Conservation (phyloP, 2,888 invertebrate genomes). For the Lasius fuliginosus region DNA sequence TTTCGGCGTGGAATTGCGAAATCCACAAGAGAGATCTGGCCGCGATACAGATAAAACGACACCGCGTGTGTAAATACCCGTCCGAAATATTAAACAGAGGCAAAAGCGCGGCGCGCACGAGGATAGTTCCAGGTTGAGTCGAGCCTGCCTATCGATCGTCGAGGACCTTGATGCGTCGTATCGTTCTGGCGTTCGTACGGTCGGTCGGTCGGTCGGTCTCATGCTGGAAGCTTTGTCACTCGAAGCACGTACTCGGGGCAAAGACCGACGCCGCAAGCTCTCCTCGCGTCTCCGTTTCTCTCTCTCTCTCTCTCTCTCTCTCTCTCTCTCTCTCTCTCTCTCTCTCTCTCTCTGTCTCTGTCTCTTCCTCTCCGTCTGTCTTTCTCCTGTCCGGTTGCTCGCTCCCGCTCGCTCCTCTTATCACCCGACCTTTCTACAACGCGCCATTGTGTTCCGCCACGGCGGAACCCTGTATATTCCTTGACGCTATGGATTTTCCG, state of each 20-base stretch:
- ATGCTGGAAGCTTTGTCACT: conserved; percentile 85
- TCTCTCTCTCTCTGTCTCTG: conserved; percentile 71
- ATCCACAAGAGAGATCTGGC: conserved; percentile 1
- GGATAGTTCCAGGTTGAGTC: conserved; percentile 68
- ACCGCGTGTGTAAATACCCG: not conserved
- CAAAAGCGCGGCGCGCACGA: conserved; percentile 30
- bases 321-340: conserved; percentile 66
- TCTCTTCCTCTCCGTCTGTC: conserved; percentile 65
- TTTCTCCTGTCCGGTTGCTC: conserved; percentile 60
- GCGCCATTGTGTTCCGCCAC: conserved; percentile 83
- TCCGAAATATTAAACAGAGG: conserved; percentile 34
- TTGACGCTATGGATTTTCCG: conserved; percentile 84
- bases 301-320: conserved; percentile 74
- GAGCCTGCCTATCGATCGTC: conserved; percentile 84
- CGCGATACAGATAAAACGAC: not conserved
- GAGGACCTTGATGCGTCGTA: conserved; percentile 85
- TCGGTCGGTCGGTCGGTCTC: conserved; percentile 81
- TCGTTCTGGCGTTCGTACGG: conserved; percentile 80
- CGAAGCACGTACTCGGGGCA: conserved; percentile 86
- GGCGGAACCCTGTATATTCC: conserved; percentile 80
- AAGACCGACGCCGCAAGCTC: conserved; percentile 86
- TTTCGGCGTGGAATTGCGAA: not conserved
- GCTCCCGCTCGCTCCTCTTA: conserved; percentile 65
- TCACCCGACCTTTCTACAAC: conserved; percentile 75
- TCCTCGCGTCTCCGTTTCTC: conserved; percentile 62